Conservation (phyloP, 1,140 invertebrate genomes). For the Pogonus chalceus region DNA sequence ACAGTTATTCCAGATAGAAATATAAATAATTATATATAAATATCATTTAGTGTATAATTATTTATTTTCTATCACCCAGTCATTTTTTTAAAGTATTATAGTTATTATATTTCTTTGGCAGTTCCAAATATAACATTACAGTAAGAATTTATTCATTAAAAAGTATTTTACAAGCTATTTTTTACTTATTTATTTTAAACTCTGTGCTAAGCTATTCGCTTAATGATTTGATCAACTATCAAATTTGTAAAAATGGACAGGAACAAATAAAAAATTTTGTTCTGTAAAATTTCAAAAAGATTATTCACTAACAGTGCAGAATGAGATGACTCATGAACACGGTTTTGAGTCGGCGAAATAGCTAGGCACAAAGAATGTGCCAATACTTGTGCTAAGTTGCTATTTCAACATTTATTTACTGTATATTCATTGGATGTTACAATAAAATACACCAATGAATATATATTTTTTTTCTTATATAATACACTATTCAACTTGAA, state of each 20-base stretch:
- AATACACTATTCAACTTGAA: neutral
- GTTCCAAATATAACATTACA: constrained; percentile 3
- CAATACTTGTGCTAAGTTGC: neutral
- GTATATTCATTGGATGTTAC: neutral
- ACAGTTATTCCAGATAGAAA: too few relatives aligned
- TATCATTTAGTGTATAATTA: too few relatives aligned
- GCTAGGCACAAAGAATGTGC: neutral
- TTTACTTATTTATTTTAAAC: neutral
- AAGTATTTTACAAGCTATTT: neutral
- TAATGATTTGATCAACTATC: neutral
- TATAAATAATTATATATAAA: too few relatives aligned
- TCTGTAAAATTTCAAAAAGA: too few relatives aligned
- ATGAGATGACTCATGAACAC: too few relatives aligned
- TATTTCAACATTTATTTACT: neutral
- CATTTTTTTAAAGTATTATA: neutral
- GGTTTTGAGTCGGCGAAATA: too few relatives aligned
- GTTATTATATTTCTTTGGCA: constrained; percentile 5
- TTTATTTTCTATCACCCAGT: neutral
- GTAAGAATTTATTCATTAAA: neutral
- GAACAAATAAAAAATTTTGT: neutral
- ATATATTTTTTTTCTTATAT: neutral
- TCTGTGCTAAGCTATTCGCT: neutral
- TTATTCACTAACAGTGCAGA: too few relatives aligned
- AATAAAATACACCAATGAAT: neutral
- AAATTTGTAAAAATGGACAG: neutral